Base-by-base conservation (phyloP, 2,113 vertebrate genomes). In the Lepidothrix coronata region DNA sequence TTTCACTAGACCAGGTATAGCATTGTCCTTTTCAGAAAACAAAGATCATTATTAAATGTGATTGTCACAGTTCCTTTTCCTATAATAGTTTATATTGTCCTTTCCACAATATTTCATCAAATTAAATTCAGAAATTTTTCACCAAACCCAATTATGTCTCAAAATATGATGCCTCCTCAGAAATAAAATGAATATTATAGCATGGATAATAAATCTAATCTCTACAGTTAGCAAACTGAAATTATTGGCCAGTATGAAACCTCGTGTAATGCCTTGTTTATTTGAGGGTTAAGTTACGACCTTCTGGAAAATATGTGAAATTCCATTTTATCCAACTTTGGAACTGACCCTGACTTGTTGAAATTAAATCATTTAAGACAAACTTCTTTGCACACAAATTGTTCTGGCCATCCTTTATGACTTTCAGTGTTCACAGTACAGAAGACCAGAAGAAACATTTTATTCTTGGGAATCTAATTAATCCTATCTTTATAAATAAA, bases 401-500 rank as follows among this genome's bases (percentile, higher is more conserved):
- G n/a, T 52, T 72, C n/a, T 49, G 31, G 0, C 15, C 46, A 10
- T 70, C 5, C 8, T 58, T 76, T 68, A 44, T 10, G 23, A 58
- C 25, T 87, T 89, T 30, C 24, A 74, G 11, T 49, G 22, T 68
- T 78, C 30, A 57, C 33, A 44, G 18, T 39, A 70, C 7, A 48
- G 30, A 86, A 54, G 14, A 74, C 19, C 73, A 39, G 49, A 25
- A 49, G 10, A 82, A 86, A 33, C 2, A 39, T 86, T 81, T 91
- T 67, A n/a, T 87, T 68, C 24, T 72, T 92, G 76, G 76, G 33
- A 89, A 89, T 87, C 30, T 63, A 81, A 86, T 81, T 91, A 89
- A 89, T 65, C 7, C 6, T 87, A 28, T 84, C 3, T 44, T 89
- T 91, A 92, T 75, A 95, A 95, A 95, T 78, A 92, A 78, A 81